phyloP scores from a whole-genome alignment of 2,797 vertebrate species.

The Sebastes kiyomatsui region DNA sequence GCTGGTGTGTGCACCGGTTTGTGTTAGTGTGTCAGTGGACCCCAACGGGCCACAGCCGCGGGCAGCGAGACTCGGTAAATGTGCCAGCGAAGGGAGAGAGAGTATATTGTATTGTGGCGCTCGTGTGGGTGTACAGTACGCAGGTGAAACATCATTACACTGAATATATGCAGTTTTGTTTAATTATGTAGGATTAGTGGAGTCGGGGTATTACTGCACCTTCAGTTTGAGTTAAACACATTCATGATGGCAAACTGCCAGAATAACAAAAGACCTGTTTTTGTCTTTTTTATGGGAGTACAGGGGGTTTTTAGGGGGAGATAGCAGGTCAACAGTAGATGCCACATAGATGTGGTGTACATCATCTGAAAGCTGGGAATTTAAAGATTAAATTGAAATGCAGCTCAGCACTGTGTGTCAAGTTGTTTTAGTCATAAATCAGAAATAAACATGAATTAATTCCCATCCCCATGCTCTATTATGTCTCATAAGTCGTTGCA shows the following conservation, averaged over 20 bases:
- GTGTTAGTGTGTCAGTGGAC: constrained; percentile 43
- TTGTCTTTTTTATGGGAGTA: too few relatives aligned
- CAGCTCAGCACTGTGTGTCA: too few relatives aligned
- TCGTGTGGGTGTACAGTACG: constrained; percentile 5
- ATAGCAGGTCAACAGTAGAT: too few relatives aligned
- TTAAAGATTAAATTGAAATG: too few relatives aligned
- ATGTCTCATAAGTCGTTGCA: too few relatives aligned
- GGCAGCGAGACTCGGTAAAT: not conserved
- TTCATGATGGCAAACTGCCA: not conserved
- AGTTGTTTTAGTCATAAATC: too few relatives aligned
- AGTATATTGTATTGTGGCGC: not conserved
- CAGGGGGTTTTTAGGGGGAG: too few relatives aligned
- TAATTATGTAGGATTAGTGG: constrained; percentile 18
- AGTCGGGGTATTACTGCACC: not conserved
- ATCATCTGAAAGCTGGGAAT: too few relatives aligned
- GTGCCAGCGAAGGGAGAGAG: not conserved
- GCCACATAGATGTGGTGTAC: too few relatives aligned
- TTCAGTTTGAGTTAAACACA: constrained; percentile 11
- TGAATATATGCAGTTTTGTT: constrained; percentile 24
- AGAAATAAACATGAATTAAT: too few relatives aligned
- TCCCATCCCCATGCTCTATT: too few relatives aligned
- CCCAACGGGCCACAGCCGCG: constrained; percentile 18
- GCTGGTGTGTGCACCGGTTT: constrained; percentile 23
- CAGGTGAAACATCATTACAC: constrained; percentile 14
- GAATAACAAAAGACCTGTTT: not conserved